These are phyloP conservation scores for Gallinago nigripennis DNA, from an alignment of 2,797 vertebrate species.

Conservation along the genomic window DNA sequence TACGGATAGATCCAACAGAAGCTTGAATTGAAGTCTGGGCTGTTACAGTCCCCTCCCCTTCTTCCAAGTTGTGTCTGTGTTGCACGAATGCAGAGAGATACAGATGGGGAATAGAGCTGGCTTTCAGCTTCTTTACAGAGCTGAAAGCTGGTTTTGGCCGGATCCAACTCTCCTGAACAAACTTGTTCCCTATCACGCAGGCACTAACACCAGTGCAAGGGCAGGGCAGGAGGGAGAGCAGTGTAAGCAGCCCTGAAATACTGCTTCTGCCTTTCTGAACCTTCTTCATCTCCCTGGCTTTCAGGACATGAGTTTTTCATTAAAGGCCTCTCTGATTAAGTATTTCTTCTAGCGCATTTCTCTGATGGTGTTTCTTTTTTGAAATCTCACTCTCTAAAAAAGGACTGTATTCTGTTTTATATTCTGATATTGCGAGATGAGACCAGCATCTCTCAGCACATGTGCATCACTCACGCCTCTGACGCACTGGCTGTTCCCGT, in stretches of 20 bases:
- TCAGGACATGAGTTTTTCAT: background rate
- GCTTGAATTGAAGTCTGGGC: background rate
- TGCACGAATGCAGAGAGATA: background rate
- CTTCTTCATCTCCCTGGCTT: background rate
- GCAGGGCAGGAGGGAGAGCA: background rate
- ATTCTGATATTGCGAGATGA: accelerated
- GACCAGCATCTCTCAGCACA: background rate
- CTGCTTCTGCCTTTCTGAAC: background rate
- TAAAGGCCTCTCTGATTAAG: background rate
- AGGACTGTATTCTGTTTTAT: background rate
- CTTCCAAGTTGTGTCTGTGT: background rate
- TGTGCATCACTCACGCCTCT: background rate
- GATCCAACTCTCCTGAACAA: background rate
- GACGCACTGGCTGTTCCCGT: background rate
- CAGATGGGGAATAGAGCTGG: background rate
- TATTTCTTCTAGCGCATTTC: background rate
- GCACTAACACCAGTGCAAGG: background rate
- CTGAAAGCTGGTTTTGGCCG: background rate
- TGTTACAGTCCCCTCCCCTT: background rate
- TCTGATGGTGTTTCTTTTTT: background rate
- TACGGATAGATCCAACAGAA: background rate
- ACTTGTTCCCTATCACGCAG: background rate
- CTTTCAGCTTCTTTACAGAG: background rate
- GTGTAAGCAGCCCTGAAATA: accelerated
- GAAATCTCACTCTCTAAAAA: background rate